A percentile compares a stretch with the other conserved stretches of the same genome.
phyloP scores from a whole-genome alignment of 2,797 vertebrate species.

The Karalla daura region DNA sequence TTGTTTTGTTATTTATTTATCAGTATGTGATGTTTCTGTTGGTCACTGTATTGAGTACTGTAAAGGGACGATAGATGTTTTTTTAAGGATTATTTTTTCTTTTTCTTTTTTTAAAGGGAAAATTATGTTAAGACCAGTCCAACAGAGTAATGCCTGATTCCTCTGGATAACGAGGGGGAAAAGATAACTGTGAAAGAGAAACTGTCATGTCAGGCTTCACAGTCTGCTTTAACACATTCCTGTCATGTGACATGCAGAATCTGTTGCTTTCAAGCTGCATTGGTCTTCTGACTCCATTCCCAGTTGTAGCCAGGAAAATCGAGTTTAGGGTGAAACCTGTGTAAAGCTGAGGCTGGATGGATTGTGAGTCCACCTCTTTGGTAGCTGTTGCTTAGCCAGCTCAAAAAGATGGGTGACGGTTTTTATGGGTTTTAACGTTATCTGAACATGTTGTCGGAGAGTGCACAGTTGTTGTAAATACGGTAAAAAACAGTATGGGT shows the following conservation, averaged over 20 bases:
- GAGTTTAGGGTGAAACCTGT: conserved; percentile 2
- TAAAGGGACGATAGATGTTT: neutral
- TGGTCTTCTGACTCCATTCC: neutral
- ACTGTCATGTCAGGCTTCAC: conserved; percentile 17
- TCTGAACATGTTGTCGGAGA: neutral
- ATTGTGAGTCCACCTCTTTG: neutral
- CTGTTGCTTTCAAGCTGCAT: neutral
- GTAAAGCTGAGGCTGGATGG: neutral
- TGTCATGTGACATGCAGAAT: neutral
- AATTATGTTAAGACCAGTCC: neutral
- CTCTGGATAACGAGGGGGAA: neutral
- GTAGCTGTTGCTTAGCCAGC: conserved; percentile 21
- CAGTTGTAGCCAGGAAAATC: neutral
- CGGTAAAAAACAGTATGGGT: neutral
- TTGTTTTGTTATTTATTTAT: conserved; percentile 39
- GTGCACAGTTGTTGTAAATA: conserved; percentile 43
- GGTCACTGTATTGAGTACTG: conserved; percentile 8
- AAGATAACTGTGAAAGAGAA: neutral
- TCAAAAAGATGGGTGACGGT: conserved; percentile 12
- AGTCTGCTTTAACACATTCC: neutral
- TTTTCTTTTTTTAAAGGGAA: conserved; percentile 1
- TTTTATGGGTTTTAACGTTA: conserved; percentile 33
- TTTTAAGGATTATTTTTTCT: conserved; percentile 3
- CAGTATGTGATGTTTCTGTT: conserved; percentile 15
- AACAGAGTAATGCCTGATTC: neutral